Evolutionary conservation across 2,113 vertebrate genomes (phyloP).

Genomic region (Phylloscopus trochilus): DNA sequence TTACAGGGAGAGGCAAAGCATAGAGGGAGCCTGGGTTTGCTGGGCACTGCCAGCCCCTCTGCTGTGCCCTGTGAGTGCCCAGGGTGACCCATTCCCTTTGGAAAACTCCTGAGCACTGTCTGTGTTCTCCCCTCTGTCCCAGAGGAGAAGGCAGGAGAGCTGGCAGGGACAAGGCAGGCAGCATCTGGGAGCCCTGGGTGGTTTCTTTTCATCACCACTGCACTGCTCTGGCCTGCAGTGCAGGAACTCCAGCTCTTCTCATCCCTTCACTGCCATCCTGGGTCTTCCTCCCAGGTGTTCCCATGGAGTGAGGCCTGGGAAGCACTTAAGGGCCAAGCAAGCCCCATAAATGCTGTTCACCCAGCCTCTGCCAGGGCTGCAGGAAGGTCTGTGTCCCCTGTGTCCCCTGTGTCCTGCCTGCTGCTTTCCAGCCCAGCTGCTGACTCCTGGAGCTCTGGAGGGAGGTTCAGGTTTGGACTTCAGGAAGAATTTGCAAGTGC

Average conservation of each 20-base stretch:
- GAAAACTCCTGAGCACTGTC: rapidly evolving
- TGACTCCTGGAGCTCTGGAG: neutral
- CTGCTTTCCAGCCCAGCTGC: neutral
- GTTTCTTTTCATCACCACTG: neutral
- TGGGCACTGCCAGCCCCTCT: neutral
- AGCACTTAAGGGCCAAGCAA: neutral
- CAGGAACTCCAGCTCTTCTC: neutral
- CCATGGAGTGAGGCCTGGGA: neutral
- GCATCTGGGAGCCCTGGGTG: neutral
- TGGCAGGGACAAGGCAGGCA: neutral
- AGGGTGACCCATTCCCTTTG: rapidly evolving
- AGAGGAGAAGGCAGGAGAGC: neutral
- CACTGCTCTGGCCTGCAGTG: neutral
- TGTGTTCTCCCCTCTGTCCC: too few relatives aligned
- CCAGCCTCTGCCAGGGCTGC: neutral
- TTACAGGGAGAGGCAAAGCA: neutral
- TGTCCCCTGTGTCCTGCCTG: too few relatives aligned
- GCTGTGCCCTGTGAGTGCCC: neutral
- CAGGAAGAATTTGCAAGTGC: neutral
- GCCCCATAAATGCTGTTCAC: rapidly evolving
- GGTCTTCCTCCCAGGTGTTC: neutral
- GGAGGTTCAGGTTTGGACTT: neutral
- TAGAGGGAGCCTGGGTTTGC: neutral
- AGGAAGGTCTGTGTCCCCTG: neutral
- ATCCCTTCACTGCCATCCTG: neutral